Conservation (phyloP, 2,888 invertebrate species). For the Acrobasis consociella region DNA sequence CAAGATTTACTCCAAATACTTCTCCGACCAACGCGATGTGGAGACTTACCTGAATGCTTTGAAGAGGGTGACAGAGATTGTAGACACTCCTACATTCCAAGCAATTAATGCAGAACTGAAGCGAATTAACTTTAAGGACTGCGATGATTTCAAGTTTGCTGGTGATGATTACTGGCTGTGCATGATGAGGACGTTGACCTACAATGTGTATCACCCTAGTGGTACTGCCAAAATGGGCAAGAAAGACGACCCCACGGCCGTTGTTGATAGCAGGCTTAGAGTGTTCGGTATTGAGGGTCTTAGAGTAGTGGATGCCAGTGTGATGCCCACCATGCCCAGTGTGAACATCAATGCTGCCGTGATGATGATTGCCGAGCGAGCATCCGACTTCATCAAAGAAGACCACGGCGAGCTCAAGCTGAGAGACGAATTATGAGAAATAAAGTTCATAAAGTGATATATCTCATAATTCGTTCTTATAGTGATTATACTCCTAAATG, state of each 20-base stretch:
- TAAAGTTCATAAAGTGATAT: too few species aligned
- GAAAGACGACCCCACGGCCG: conserved; percentile 50
- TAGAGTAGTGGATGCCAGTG: conserved; percentile 69
- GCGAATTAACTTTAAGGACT: conserved; percentile 59
- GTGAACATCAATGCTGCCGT: conserved; percentile 69
- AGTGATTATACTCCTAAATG: background rate
- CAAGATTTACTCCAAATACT: conserved; percentile 66
- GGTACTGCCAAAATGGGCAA: conserved; percentile 74
- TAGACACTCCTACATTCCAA: conserved; percentile 60
- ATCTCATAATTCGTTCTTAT: too few species aligned
- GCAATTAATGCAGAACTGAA: conserved; percentile 56
- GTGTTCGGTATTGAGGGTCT: conserved; percentile 57
- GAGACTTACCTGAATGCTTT: conserved; percentile 56
- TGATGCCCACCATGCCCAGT: conserved; percentile 74
- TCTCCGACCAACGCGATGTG: conserved; percentile 64
- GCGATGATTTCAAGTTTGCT: conserved; percentile 55
- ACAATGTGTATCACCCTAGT: conserved; percentile 71
- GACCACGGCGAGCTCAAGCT: conserved; percentile 42
- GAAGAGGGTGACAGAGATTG: conserved; percentile 59
- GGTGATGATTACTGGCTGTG: conserved; percentile 72
- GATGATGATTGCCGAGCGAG: conserved; percentile 75
- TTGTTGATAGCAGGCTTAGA: conserved; percentile 58
- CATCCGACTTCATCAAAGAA: conserved; percentile 68
- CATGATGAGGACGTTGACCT: conserved; percentile 68
- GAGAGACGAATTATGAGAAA: conserved; percentile 57